Conservation (phyloP, 2,888 invertebrate genomes). For the Cryptus armator region DNA sequence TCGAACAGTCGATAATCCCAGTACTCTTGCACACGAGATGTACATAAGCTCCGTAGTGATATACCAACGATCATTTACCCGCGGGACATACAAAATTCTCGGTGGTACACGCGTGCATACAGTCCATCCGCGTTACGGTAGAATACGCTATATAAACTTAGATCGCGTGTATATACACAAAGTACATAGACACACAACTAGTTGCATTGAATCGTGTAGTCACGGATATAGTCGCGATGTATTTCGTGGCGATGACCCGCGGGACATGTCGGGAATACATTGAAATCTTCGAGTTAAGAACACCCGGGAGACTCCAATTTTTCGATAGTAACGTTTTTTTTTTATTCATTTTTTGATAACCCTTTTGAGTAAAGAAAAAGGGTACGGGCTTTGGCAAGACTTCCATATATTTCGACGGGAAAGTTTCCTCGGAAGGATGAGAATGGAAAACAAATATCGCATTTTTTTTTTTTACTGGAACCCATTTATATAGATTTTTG, state of each 20-base stretch:
- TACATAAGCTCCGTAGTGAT: background rate
- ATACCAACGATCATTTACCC: background rate
- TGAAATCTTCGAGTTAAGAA: background rate
- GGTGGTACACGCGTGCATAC: background rate
- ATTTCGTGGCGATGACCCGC: slow-evolving; percentile 77
- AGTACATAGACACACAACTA: slow-evolving; percentile 7
- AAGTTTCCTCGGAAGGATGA: too few relatives aligned
- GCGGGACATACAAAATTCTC: background rate
- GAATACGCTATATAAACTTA: background rate
- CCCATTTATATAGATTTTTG: background rate
- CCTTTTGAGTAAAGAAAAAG: too few relatives aligned
- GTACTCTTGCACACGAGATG: slow-evolving; percentile 2
- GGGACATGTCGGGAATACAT: slow-evolving; percentile 62
- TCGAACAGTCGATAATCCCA: slow-evolving; percentile 16
- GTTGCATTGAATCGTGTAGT: slow-evolving; percentile 21
- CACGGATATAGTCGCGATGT: slow-evolving; percentile 65
- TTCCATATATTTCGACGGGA: too few relatives aligned
- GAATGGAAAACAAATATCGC: too few relatives aligned
- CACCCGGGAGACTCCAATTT: background rate
- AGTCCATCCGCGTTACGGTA: slow-evolving; percentile 2
- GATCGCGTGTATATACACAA: background rate
- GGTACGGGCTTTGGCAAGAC: too few relatives aligned
- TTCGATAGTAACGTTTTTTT: background rate
- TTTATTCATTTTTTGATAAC: too few relatives aligned
- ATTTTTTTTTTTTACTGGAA: background rate